phyloP scores from a whole-genome alignment of 2,113 vertebrate genomes.

The Tetrao urogallus region DNA sequence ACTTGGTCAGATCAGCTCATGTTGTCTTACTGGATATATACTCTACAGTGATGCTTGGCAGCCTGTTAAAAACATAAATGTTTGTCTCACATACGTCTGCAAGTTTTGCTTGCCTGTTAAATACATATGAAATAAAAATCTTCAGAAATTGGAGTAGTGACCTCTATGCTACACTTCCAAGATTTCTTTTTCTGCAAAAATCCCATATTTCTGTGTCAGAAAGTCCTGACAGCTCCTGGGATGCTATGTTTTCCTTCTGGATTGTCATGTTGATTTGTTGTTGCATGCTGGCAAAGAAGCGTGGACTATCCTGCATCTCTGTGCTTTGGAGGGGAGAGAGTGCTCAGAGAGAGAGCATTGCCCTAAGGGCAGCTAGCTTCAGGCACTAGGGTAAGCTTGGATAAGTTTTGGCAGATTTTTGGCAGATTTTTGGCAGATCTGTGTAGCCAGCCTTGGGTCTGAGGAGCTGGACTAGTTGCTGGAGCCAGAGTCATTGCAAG shows the following conservation, averaged over 20 bases:
- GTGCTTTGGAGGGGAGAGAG: not conserved
- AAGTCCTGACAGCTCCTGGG: not conserved
- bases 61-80: not conserved
- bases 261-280: not conserved
- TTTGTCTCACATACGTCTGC: not conserved
- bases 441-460: not conserved
- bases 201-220: not conserved
- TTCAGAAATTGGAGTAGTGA: not conserved
- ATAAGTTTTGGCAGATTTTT: not conserved
- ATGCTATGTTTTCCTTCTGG: not conserved
- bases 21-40: not conserved
- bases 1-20: not conserved
- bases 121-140: rapidly evolving
- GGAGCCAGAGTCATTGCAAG: not conserved
- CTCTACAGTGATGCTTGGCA: not conserved
- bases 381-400: not conserved
- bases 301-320: not conserved
- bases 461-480: not conserved
- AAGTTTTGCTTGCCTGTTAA: not conserved
- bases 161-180: rapidly evolving
- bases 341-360: rapidly evolving
- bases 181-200: not conserved
- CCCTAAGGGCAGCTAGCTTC: not conserved
- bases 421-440: not conserved
- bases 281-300: not conserved